Evolutionary conservation across 1,140 invertebrate species (phyloP).

Genomic region (Nomia melanderi): DNA sequence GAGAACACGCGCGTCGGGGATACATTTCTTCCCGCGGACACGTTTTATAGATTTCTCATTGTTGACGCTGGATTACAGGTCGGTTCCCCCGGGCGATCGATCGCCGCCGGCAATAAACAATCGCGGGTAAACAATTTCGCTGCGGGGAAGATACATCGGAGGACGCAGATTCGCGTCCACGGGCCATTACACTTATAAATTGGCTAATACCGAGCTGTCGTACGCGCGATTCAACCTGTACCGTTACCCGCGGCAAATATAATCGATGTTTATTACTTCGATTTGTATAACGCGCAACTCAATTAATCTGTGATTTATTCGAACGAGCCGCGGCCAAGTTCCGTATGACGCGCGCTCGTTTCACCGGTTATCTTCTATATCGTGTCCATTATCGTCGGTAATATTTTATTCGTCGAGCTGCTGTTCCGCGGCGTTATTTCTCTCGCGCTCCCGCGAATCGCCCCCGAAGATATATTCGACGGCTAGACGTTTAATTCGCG

Average conservation of each 20-base stretch:
- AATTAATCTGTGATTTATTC: conserved; percentile 47
- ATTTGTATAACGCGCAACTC: conserved; percentile 45
- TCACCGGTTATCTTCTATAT: neutral
- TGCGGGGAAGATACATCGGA: too few species aligned
- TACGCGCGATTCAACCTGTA: neutral
- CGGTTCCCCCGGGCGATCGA: too few species aligned
- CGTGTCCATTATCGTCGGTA: neutral
- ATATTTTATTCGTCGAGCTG: neutral
- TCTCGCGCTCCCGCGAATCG: too few species aligned
- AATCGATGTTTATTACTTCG: conserved; percentile 35
- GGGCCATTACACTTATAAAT: conserved; percentile 34
- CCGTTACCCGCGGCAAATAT: neutral
- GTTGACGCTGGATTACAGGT: too few species aligned
- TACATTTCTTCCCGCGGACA: too few species aligned
- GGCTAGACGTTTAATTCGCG: too few species aligned
- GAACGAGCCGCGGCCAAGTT: neutral
- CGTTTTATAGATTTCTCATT: too few species aligned
- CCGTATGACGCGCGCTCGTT: neutral
- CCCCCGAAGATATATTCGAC: too few species aligned
- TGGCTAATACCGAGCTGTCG: conserved; percentile 9
- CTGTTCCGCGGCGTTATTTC: too few species aligned
- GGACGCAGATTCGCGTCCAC: neutral
- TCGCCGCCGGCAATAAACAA: too few species aligned
- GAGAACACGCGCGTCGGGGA: too few species aligned
- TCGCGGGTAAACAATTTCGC: too few species aligned